Base-by-base conservation (phyloP, 1,140 invertebrate species). In the Eriocheir sinensis region DNA sequence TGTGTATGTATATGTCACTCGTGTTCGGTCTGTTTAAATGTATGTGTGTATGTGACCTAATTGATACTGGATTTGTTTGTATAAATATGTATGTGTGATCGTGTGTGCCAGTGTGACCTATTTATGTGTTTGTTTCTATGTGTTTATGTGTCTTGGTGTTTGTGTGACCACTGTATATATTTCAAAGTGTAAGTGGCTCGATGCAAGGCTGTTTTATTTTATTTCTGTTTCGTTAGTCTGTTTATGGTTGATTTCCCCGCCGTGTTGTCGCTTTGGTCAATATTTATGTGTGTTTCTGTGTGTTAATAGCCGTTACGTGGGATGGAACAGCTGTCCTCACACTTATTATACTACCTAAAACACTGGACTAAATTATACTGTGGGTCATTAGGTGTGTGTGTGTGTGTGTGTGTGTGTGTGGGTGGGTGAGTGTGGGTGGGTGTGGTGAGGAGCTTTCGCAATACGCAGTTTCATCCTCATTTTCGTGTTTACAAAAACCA, bases 391-490 rank as follows among this genome's bases (percentile, higher is more conserved):
- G 27, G 60, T 72, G 60, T 72, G 60, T 72, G 53, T 72, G 53
- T 72, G 53, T 72, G 53, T 72, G 53, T 72, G 53, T 72, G 53
- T 72, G 53, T 72, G 53, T 72, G 53, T 72, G 53, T 72, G 53
- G 9, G 53, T 72, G 60, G 27, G 60, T 72, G 60, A n/a, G 60
- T 72, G 60, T 72, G 60, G 27, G 60, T 72, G 60, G 27, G 60
- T 21, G 21, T 6, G 27, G 60, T n/a, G 60, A 72, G 27, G 21
- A 72, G 0, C 60, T 72, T 21, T 8, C 2, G 8, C 21, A 72
- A 72, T 72, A 8, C n/a, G 27, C 12, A 72, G 21, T 72, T 72
- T 72, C 60, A n/a, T n/a, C 21, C 4, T n/a, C n/a, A 9, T 21
- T 72, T 12, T n/a, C 60, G 17, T n/a, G 17, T 60, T 60, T 40